phyloP scores from a whole-genome alignment of 1,140 invertebrate species.

The Eciton burchellii region DNA sequence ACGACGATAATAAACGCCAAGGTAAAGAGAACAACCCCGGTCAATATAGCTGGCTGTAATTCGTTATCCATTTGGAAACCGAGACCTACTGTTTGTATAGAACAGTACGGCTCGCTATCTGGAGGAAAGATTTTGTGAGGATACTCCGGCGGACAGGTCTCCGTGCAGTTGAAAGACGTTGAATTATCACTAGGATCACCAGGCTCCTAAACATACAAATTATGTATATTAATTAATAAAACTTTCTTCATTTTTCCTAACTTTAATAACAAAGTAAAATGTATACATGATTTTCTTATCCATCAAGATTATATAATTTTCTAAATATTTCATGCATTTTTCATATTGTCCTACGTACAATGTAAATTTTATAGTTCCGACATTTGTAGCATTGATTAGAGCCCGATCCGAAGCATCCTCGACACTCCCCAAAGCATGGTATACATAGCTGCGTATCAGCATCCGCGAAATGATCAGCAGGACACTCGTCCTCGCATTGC shows the following conservation, averaged over 20 bases:
- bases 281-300: not conserved
- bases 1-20: slow-evolving; percentile 89
- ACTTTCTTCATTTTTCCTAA: not conserved
- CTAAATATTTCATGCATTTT: not conserved
- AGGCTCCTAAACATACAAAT: slow-evolving; percentile 80
- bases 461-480: slow-evolving; percentile 93
- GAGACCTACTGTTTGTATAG: slow-evolving; percentile 86
- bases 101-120: slow-evolving; percentile 93
- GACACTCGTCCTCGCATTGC: slow-evolving; percentile 96
- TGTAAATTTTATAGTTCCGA: slow-evolving; percentile 93
- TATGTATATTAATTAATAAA: slow-evolving; percentile 9
- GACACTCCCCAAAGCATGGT: slow-evolving; percentile 93
- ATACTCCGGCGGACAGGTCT: slow-evolving; percentile 91
- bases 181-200: slow-evolving; percentile 87
- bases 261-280: not conserved
- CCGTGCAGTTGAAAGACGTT: slow-evolving; percentile 94
- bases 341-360: slow-evolving; percentile 79
- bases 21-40: slow-evolving; percentile 88
- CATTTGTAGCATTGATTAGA: slow-evolving; percentile 93
- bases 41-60: slow-evolving; percentile 89
- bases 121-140: slow-evolving; percentile 92
- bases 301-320: not conserved
- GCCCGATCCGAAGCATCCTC: slow-evolving; percentile 93
- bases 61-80: slow-evolving; percentile 87
- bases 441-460: slow-evolving; percentile 90